Evolutionary conservation across 1,140 invertebrate genomes (phyloP), one percentile per base, ranked within the genome.

Genomic region (Neodiprion virginianus): DNA sequence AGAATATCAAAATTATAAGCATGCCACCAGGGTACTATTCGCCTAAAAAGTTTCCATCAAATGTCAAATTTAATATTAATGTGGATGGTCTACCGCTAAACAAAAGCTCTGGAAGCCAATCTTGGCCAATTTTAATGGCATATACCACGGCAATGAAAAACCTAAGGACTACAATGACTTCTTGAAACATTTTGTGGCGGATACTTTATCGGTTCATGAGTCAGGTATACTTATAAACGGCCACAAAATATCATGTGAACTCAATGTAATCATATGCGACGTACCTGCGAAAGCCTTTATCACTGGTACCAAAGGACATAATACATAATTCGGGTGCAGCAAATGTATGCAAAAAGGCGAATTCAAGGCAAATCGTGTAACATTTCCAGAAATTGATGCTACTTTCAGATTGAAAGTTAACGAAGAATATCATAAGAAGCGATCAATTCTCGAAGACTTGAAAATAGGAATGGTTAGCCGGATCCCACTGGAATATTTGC

Each of bases 281-380:
- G 78, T 82, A 4, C 86, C 85, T 21, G 86, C 86, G 47, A 79
- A 78, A 74, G 71, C 85, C 47, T 86, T 80, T 76, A 73, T 88
- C 2, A 82, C 81, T 49, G 72, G 75, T 23, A 81, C 78, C 1
- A 88, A 85, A 81, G 78, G 79, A 8, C 82, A 85, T 74, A 82
- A 72, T 68, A 86, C 81, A 2, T 85, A 84, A 74, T 79, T 76
- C 74, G 78, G 80, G 5, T 88, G 87, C 77, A 75, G 80, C 10
- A 83, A 84, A 75, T 87, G 87, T 75, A 74, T 67, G 8, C 67
- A 78, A 23, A 73, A 80, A 76, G 80, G 82, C 17, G 75, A 77
- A 14, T 80, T 72, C 61, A 7, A 72, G 5, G 53, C 78, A 53
- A 72, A 80, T 23, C 48, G 75, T 68, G 74, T 82, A 28, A 66